Base-by-base conservation (phyloP, 2,797 vertebrate genomes). In the Oceanodroma leucorhoa region DNA sequence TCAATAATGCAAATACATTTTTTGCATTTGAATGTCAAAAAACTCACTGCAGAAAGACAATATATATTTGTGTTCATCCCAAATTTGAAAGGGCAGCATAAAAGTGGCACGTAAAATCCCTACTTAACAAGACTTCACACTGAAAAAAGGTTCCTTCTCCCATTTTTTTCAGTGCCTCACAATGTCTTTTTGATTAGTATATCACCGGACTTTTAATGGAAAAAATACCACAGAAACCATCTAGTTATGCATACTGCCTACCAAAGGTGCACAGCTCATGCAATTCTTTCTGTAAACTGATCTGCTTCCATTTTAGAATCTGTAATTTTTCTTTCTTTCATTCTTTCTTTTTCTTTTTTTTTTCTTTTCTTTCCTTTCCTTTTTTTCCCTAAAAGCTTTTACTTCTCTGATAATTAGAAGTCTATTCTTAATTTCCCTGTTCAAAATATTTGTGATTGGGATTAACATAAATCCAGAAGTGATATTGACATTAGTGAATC, bases 271-370 rank as follows among this genome's bases (percentile, higher is more conserved):
- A 62, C 8, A 34, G 11, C 5, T 80, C 18, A 51, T 26, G 17
- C 11, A 67, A 20, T 46, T 76, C 32, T 71, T 76, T 41, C 67
- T 41, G 13, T 41, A 64, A 88, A 76, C 30, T 29, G 5, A 32
- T 55, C 14, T 62, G 5, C 4, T 83, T 86, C 16, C 7, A 6
- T 76, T 55, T 23, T 34, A 58, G 14, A 76, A 69, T 43, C 1
- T 7, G 2, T 8, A 65, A 8, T 23, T 20, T 30, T 8, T 26
- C 6, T 27, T 23, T 16, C 4, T 9, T 15, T 23, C 3, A 3
- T 21, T 22, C 7, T 3, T 24, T 22, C 6, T 19, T 16, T 30
- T 8, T 22, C 5, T n/a, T 36, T 36, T 23, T 23, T 19, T 3
- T 9, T 15, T 20, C 2, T 3, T 24, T 22, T 6, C 18, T 41